Evolutionary conservation across 2,113 vertebrate genomes (phyloP).

Genomic region (Atlantisia rogersi): DNA sequence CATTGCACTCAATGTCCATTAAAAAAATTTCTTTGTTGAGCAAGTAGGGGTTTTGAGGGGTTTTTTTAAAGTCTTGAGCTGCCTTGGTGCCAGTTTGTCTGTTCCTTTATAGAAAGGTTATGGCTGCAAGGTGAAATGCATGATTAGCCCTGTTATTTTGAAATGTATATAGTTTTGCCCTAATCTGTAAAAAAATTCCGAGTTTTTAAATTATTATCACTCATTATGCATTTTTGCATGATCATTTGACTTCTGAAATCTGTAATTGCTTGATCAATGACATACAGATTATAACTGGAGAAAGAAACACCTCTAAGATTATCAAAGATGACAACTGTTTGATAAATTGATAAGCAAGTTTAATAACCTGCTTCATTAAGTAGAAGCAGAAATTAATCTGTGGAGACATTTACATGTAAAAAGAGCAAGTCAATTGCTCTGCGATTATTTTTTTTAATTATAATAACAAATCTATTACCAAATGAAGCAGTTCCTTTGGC

Average conservation of each 20-base stretch:
- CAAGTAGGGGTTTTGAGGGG: not conserved
- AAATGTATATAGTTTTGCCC: not conserved
- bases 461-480: conserved; percentile 52
- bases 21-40: not conserved
- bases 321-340: conserved; percentile 70
- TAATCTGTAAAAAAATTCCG: not conserved
- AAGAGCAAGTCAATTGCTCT: conserved; percentile 50
- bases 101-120: not conserved
- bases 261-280: conserved; percentile 67
- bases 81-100: not conserved
- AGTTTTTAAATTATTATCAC: conserved; percentile 14
- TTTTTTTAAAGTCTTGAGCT: not conserved
- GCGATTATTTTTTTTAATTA: conserved; percentile 32
- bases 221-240: conserved; percentile 25
- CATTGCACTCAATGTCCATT: fast-evolving
- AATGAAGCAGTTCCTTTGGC: not conserved
- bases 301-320: conserved; percentile 78
- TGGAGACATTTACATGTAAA: conserved; percentile 64
- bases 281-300: conserved; percentile 70
- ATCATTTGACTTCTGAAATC: conserved; percentile 67
- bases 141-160: not conserved
- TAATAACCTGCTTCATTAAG: conserved; percentile 78
- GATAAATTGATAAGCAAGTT: conserved; percentile 78
- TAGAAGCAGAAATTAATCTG: conserved; percentile 74
- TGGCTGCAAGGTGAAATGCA: not conserved